Evolutionary conservation across 30 jellyfish, hydroid and myxozoan genomes (phyloP).

Genomic region (Mastigias papua): DNA sequence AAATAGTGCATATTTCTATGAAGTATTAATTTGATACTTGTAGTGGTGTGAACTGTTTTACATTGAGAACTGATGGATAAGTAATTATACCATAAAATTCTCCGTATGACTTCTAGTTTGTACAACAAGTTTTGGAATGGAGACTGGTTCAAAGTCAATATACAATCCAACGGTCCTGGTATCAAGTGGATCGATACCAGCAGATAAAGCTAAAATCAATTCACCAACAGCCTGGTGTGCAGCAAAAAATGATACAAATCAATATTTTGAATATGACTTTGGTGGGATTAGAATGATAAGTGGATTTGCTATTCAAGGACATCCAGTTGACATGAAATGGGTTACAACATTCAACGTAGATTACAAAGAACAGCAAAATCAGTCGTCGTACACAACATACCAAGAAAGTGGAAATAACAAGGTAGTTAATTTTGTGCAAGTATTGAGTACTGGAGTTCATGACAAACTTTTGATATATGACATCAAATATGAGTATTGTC

Average conservation of each 20-base stretch:
- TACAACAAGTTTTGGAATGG: constrained; percentile 62
- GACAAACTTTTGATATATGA: no score
- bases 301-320: constrained; percentile 76
- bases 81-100: no score
- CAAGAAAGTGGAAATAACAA: constrained; percentile 38
- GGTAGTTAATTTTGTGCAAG: constrained; percentile 14
- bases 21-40: no score
- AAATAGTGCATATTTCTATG: no score
- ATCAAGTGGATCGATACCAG: constrained; percentile 42
- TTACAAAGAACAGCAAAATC: constrained; percentile 1
- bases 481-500: no score
- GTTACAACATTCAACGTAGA: constrained; percentile 45
- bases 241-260: neutral
- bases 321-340: constrained; percentile 53
- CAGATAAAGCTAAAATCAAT: constrained; percentile 21
- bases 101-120: constrained; percentile 43
- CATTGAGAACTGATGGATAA: no score
- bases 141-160: constrained; percentile 20
- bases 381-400: constrained; percentile 46
- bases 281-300: constrained; percentile 38
- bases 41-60: no score
- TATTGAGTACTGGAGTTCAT: no score
- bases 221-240: constrained; percentile 59
- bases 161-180: constrained; percentile 36
- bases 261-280: constrained; percentile 43